Base-by-base conservation (phyloP, 1,140 invertebrate species). In the Chrysomallon squamiferum region DNA sequence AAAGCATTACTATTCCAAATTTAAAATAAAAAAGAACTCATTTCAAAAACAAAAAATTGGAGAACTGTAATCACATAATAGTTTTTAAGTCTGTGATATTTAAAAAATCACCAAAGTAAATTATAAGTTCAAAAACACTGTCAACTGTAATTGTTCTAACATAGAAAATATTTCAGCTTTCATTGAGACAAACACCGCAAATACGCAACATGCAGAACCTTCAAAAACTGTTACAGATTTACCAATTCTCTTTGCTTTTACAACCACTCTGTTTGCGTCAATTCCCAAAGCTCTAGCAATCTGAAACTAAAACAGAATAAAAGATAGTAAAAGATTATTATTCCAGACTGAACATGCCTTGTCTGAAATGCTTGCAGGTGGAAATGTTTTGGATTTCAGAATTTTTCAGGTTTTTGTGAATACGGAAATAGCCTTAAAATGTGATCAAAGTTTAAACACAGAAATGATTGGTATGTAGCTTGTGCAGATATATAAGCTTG, bases 181-280 rank as follows among this genome's bases (percentile, higher is more conserved):
- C 6, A 15, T 38, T 38, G 5, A 38, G 5, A 38, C 35, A n/a
- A n/a, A n/a, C n/a, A n/a, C n/a, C n/a, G n/a, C n/a, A n/a, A n/a
- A n/a, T n/a, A n/a, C n/a, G n/a, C n/a, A n/a, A n/a, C 35, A 38
- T 15, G 5, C 35, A 38, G 5, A 15, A 38, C 35, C 15, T 7
- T 38, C 35, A 38, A 5, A 38, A 7, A 15, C 35, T 38, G 29
- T 15, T 25, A 54, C n/a, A 33, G 58, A 62, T 69, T 58, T 59
- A 81, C 82, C 96, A 73, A 98, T 85, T 62, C 96, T 88, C 83
- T 96, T 96, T 0, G 93, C 91, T 68, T 90, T 90, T 9, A 91
- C 89, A 1, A 90, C 89, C 33, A 98, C 87, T 73, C 90, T 90
- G 80, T 95, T 94, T 50, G 89, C 88, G 0, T 91, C 90, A 20